Evolutionary conservation across 2,113 vertebrate species (phyloP).

Genomic region (Motacilla alba): DNA sequence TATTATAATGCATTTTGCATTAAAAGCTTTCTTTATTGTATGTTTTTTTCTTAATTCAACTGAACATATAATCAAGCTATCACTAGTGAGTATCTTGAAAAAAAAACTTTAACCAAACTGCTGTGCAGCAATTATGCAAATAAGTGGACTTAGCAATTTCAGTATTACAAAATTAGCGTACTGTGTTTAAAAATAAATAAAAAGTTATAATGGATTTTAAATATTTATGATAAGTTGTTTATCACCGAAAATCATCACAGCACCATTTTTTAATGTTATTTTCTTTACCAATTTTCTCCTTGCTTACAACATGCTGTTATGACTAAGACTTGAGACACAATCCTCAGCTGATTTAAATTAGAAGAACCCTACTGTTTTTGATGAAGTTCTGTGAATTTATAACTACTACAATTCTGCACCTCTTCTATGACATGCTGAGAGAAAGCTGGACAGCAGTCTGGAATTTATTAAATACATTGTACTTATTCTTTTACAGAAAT

Average conservation of each 20-base stretch:
- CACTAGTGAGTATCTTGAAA: slow-evolving; percentile 32
- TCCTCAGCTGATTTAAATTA: neutral
- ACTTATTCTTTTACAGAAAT: neutral
- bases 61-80: neutral
- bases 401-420: neutral
- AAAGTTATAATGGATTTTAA: slow-evolving; percentile 50
- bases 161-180: slow-evolving; percentile 28
- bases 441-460: neutral
- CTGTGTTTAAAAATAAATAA: slow-evolving; percentile 46
- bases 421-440: neutral
- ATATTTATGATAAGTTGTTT: slow-evolving; percentile 51
- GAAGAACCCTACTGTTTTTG: neutral
- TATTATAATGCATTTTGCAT: slow-evolving; percentile 6
- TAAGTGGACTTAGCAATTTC: neutral
- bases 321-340: neutral
- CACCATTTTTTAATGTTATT: neutral
- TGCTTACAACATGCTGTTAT: neutral
- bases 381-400: neutral
- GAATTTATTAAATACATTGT: neutral
- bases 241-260: slow-evolving; percentile 26
- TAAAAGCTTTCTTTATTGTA: neutral
- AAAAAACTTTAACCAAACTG: slow-evolving; percentile 20
- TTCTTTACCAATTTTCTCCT: neutral
- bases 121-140: slow-evolving; percentile 50
- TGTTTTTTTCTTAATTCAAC: neutral